Evolutionary conservation across 2,113 vertebrate genomes (phyloP).

Genomic region (Dipodomys ordii): DNA sequence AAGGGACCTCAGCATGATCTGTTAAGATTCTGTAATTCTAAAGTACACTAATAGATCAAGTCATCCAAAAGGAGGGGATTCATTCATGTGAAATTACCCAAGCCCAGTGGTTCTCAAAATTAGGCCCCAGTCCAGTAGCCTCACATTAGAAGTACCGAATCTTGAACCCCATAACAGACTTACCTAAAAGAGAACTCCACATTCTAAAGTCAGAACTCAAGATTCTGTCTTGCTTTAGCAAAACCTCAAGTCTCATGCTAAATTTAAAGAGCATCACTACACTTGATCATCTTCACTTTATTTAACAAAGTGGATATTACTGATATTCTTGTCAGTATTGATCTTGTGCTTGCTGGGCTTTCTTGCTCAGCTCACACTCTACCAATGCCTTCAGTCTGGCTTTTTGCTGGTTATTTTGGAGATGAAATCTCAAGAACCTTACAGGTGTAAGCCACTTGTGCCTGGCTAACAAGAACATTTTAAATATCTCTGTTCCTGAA

Average conservation of each 20-base stretch:
- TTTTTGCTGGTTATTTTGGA: too few species aligned
- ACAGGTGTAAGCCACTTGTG: too few species aligned
- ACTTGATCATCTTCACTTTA: background rate
- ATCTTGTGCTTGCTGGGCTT: too few species aligned
- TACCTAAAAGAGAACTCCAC: background rate
- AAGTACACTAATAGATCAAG: constrained; percentile 20
- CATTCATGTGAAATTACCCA: constrained; percentile 14
- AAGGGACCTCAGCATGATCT: background rate
- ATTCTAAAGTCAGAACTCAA: background rate
- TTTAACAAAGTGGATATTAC: background rate
- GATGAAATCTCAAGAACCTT: too few species aligned
- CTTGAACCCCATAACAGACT: background rate
- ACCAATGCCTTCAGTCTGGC: too few species aligned
- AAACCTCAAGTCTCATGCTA: background rate
- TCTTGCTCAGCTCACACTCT: too few species aligned
- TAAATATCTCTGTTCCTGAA: background rate
- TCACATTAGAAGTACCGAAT: constrained; percentile 23
- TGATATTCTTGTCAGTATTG: background rate
- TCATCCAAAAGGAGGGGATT: constrained; percentile 14
- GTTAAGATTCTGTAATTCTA: background rate
- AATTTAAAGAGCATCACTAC: constrained; percentile 23
- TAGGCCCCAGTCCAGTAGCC: background rate
- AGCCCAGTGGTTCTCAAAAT: background rate
- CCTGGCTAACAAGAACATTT: background rate
- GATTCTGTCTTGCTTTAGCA: background rate